Evolutionary conservation across 2,797 vertebrate species (phyloP), one percentile per base, ranked within the genome.

Genomic region (Mus caroli): DNA sequence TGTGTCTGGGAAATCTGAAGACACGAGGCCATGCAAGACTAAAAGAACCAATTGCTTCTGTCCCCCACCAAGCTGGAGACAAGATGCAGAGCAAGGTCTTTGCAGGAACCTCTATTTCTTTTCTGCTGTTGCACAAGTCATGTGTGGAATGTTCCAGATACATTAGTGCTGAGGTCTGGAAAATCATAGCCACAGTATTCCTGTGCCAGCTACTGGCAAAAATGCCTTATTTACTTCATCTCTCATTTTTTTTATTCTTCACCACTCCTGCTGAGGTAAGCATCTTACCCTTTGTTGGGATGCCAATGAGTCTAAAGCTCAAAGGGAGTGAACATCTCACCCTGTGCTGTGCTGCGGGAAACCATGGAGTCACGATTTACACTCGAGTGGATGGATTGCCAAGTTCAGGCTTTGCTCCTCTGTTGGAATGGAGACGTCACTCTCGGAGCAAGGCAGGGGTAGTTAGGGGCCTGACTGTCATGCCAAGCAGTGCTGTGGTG

Each of bases 171-270:
- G 87, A 90, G 78, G 78, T 73, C 76, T 96, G 78, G 69, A 84
- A 91, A 95, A 78, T 94, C 62, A 52, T 50, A 40, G 46, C 92
- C 19, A 34, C 6, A 67, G 76, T 34, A 78, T 24, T 67, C 83
- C 19, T 3, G 1, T 91, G 89, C 87, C 83, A 92, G 83, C 50
- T 13, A 6, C 15, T 34, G 84, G 67, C 60, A 76, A 79, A 91
- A 60, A 20, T 13, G 28, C 34, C 69, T 88, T 54, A 8, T 34
- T 34, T 71, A 13, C 46, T 86, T 88, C 28, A 40, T 75, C 58
- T 90, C 73, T 67, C 34, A 26, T 90, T 76, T 22, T 2, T 43
- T 71, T 37, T 71, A 71, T 37, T 71, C 11, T 58, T 92, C 56
- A 31, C 10, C 43, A 7, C 64, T 58, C 83, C 76, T 37, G 64